Conservation (phyloP, 2,797 vertebrate species). For the Myiotriccus ornatus region DNA sequence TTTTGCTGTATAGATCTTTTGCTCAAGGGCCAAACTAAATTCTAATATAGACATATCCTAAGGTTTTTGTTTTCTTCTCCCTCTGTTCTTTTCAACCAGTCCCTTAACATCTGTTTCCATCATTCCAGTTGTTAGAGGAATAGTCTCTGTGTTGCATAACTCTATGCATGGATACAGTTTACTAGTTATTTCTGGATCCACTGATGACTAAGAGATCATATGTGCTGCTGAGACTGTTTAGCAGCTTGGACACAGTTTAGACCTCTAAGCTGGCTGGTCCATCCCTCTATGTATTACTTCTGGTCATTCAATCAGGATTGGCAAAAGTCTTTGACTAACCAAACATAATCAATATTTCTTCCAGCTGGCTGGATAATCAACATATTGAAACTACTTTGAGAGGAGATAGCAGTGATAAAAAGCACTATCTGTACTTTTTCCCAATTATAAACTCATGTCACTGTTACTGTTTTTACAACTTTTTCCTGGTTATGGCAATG, state of each 20-base stretch:
- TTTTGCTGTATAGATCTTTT: neutral
- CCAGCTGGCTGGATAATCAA: neutral
- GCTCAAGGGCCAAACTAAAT: neutral
- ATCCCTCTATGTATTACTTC: neutral
- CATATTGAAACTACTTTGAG: neutral
- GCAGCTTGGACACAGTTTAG: neutral
- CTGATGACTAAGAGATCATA: neutral
- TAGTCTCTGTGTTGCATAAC: neutral
- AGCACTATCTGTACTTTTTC: neutral
- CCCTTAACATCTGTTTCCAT: neutral
- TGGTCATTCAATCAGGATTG: neutral
- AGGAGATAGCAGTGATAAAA: neutral
- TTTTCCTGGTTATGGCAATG: neutral
- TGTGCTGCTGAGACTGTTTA: neutral
- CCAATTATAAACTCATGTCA: neutral
- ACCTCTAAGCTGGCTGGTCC: neutral
- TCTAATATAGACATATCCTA: neutral
- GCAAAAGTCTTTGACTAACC: fast-evolving
- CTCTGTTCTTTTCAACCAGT: neutral
- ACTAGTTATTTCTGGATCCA: neutral
- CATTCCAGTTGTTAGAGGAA: neutral
- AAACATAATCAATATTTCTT: neutral
- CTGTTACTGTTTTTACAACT: neutral
- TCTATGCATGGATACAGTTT: neutral
- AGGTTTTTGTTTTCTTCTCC: neutral